Base-by-base conservation (phyloP, 2,888 invertebrate species). In the Mechanitis mazaeus region DNA sequence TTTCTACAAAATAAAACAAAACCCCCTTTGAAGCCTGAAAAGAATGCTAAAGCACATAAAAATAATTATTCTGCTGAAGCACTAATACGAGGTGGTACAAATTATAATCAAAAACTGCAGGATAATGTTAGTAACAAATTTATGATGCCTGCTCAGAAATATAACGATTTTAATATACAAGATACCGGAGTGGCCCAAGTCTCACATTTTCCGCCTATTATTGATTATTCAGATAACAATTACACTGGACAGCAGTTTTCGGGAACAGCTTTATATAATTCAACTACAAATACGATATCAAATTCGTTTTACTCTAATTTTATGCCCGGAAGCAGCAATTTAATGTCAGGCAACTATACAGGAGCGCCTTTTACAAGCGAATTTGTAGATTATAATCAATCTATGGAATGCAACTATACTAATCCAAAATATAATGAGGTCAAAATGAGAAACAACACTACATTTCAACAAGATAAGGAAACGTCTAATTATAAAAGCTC, bases 271-370 rank as follows among this genome's bases (percentile, higher is more conserved):
- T 78, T 89, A 58, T 90, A 89, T 67, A 90, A 88, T 68, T 77
- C 85, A 20, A 86, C 89, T 7, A 86, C 87, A 33, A 89, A 86
- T 69, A 88, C 89, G 3, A 84, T 90, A 71, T 86, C 89, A 1
- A 89, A 89, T 76, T 82, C 87, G 0, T 90, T 90, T 76, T 90
- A 89, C 72, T 78, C 87, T 0, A 90, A 90, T 67, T 87, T 90
- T 69, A 89, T 90, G 81, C 84, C 88, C 3, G 82, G 82, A 59
- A 80, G 81, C 66, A 79, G 81, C 57, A 89, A 88, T 68, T 71
- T 89, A 65, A 88, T 90, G 86, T 66, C 86, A 1, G 74, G 82
- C 60, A 89, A 87, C 73, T 90, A 88, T 66, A 67, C 84, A 9
- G 78, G 80, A 61, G 86, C 81, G 7, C 83, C 85, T 9, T 90